Conservation (phyloP, 2,888 invertebrate species). For the Orchesellides sinensis region DNA sequence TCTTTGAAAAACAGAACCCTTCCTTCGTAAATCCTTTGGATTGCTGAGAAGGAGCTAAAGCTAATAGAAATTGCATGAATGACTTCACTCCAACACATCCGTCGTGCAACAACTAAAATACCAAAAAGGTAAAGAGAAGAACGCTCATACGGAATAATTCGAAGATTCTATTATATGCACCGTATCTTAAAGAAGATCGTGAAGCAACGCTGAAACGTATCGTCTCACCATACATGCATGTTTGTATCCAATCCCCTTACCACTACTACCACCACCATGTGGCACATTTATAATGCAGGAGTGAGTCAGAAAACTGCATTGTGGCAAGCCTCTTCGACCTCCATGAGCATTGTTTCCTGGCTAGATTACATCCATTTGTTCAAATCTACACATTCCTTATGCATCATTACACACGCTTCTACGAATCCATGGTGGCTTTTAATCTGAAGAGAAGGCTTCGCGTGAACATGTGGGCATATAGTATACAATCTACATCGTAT, state of each 20-base stretch:
- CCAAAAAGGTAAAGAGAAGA: conserved; percentile 24
- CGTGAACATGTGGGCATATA: too few species aligned
- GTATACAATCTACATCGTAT: too few species aligned
- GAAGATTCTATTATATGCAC: conserved; percentile 16
- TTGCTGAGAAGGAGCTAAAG: conserved; percentile 49
- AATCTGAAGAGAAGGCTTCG: conserved; percentile 34
- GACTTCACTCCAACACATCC: conserved; percentile 55
- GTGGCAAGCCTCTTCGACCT: conserved; percentile 50
- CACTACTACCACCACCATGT: background rate
- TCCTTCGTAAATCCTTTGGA: conserved; percentile 49
- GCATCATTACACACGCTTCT: conserved; percentile 64
- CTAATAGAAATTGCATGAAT: conserved; percentile 67
- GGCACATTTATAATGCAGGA: conserved; percentile 46
- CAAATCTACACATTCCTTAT: conserved; percentile 64
- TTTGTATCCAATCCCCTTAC: too few species aligned
- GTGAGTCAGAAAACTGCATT: conserved; percentile 37
- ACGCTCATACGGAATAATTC: background rate
- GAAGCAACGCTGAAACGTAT: too few species aligned
- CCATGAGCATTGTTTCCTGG: conserved; percentile 50
- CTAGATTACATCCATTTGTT: conserved; percentile 64
- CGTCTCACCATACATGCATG: too few species aligned
- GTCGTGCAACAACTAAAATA: conserved; percentile 16
- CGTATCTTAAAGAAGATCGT: too few species aligned
- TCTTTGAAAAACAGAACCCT: conserved; percentile 18
- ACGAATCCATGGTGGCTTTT: conserved; percentile 52